Evolutionary conservation across 1,140 invertebrate species (phyloP).

Genomic region (Lepidurus arcticus): DNA sequence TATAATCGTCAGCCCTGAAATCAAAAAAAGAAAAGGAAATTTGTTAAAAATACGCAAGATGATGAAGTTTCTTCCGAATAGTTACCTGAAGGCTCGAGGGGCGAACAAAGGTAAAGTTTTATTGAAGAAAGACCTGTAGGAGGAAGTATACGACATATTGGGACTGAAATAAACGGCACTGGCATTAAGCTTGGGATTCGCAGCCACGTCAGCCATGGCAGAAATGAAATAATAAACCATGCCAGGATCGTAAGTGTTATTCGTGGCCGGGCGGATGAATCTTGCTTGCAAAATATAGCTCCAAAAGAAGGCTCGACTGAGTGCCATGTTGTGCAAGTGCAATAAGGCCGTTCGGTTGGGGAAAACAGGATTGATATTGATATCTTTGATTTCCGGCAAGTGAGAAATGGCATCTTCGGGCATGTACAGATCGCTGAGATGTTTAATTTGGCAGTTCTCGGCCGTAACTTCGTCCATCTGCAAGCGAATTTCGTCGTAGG

Average conservation of each 20-base stretch:
- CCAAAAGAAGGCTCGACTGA: constrained; percentile 91
- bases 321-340: constrained; percentile 91
- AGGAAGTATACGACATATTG: constrained; percentile 89
- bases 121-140: constrained; percentile 93
- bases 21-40: constrained; percentile 31
- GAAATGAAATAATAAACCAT: constrained; percentile 98
- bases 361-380: constrained; percentile 91
- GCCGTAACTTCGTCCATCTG: constrained; percentile 67
- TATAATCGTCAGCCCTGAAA: constrained; percentile 78
- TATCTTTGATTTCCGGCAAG: constrained; percentile 86
- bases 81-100: constrained; percentile 71
- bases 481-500: constrained; percentile 77
- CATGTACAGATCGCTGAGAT: constrained; percentile 75
- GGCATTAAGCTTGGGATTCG: constrained; percentile 87
- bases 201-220: constrained; percentile 87
- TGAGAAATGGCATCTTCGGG: constrained; percentile 79
- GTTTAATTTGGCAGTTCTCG: constrained; percentile 83
- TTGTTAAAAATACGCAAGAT: not conserved
- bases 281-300: constrained; percentile 89
- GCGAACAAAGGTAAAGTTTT: constrained; percentile 93
- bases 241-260: constrained; percentile 89
- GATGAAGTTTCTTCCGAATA: not conserved
- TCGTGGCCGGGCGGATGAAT: constrained; percentile 80
- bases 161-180: constrained; percentile 91
- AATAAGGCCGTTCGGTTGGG: constrained; percentile 87